phyloP scores from a whole-genome alignment of 2,797 vertebrate genomes.

The Pangasius djambal region DNA sequence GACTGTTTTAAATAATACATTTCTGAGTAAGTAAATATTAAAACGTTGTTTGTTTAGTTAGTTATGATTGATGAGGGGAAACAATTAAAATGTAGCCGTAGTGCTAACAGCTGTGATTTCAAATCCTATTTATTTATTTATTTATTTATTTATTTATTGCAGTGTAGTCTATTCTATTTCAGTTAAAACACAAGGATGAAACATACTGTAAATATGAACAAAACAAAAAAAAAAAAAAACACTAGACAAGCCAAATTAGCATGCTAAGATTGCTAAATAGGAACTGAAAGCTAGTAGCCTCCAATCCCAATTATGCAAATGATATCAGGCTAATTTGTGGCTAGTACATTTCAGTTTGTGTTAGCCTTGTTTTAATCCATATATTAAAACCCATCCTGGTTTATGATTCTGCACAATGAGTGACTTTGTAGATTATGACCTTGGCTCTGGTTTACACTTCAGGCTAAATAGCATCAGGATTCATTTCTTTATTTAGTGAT shows the following conservation, averaged over 20 bases:
- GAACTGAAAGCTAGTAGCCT: slow-evolving; percentile 30
- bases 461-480: not conserved
- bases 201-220: not conserved
- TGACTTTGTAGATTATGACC: not conserved
- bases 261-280: not conserved
- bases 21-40: not conserved
- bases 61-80: not conserved
- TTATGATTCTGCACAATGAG: not conserved
- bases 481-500: not conserved
- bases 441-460: not conserved
- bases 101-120: not conserved
- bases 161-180: not conserved
- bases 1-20: not conserved
- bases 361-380: slow-evolving; percentile 6
- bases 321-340: not conserved
- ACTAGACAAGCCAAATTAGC: not conserved
- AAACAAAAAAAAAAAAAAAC: not conserved
- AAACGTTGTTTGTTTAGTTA: not conserved
- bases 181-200: not conserved
- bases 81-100: not conserved
- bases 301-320: slow-evolving; percentile 31
- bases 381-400: not conserved
- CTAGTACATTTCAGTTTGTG: slow-evolving; percentile 1
- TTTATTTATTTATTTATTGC: not conserved
- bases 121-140: not conserved